Conservation (phyloP, 2,797 vertebrate species). For the Poecilia gillii region DNA sequence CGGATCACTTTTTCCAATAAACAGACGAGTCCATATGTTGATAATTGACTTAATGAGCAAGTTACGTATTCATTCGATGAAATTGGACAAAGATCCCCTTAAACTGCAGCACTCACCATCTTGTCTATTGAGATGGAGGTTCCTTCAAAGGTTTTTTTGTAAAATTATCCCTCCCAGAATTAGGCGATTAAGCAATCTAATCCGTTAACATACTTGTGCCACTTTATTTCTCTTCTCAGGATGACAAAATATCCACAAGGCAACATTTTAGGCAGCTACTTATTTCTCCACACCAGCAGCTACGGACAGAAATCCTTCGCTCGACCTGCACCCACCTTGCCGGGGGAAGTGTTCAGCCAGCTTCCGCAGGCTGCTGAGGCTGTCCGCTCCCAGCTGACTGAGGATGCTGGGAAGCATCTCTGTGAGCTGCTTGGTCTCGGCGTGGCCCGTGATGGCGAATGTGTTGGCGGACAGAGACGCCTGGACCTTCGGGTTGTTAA, state of each 20-base stretch:
- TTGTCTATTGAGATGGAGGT: not conserved
- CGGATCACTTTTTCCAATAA: not conserved
- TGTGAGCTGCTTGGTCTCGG: slow-evolving; percentile 96
- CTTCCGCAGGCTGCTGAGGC: slow-evolving; percentile 97
- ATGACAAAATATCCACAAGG: not conserved
- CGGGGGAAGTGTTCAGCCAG: slow-evolving; percentile 97
- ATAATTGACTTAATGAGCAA: not conserved
- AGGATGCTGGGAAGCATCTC: slow-evolving; percentile 99
- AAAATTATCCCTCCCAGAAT: not conserved
- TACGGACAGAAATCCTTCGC: not conserved
- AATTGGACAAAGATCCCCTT: not conserved
- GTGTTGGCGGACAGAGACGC: slow-evolving; percentile 98
- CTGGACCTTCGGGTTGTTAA: slow-evolving; percentile 99
- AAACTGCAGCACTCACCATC: not conserved
- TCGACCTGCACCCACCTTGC: slow-evolving; percentile 82
- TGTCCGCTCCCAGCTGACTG: slow-evolving; percentile 97
- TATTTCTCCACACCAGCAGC: not conserved
- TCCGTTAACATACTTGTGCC: not conserved
- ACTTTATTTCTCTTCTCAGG: not conserved
- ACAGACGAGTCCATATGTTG: not conserved
- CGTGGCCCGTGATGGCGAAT: slow-evolving; percentile 96
- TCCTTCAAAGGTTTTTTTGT: not conserved
- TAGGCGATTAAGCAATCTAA: not conserved
- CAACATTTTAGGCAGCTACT: not conserved
- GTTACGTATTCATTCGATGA: not conserved